Conservation (phyloP, 2,113 vertebrate genomes). For the Columba janthina region DNA sequence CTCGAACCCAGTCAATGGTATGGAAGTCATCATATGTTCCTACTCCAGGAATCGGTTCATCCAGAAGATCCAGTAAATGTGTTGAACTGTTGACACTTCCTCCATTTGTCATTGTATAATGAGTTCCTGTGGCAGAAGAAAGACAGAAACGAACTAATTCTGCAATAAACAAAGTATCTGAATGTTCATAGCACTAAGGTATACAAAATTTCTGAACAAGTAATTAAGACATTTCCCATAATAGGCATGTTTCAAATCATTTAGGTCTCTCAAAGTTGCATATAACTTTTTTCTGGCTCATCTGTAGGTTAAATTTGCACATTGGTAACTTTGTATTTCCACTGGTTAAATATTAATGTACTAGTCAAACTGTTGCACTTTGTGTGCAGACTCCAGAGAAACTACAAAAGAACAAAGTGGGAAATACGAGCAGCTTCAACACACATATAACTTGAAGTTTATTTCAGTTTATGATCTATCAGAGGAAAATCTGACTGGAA, state of each 20-base stretch:
- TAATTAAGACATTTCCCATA: background rate
- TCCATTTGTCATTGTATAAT: constrained; percentile 97
- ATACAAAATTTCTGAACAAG: background rate
- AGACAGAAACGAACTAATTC: background rate
- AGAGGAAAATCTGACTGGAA: background rate
- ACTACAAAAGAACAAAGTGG: background rate
- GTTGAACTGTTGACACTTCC: constrained; percentile 92
- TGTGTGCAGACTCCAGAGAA: background rate
- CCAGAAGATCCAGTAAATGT: constrained; percentile 94
- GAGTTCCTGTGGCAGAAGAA: constrained; percentile 80
- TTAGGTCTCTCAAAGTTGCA: background rate
- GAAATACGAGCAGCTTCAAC: background rate
- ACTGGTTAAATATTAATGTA: background rate
- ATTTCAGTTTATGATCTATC: background rate
- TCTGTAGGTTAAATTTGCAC: background rate
- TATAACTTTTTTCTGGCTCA: background rate
- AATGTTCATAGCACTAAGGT: background rate
- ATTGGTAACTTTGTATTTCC: background rate
- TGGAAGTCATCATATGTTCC: constrained; percentile 99
- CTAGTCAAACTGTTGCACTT: background rate
- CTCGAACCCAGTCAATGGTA: constrained; percentile 98
- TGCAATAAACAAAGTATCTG: background rate
- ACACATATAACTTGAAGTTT: background rate
- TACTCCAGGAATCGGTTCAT: constrained; percentile 97
- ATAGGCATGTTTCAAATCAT: background rate